A percentile compares a stretch with the other conserved stretches of the same genome.
These are phyloP conservation scores for Myrmecobius fasciatus DNA, from an alignment of 2,113 vertebrate genomes.

Conservation along the genomic window DNA sequence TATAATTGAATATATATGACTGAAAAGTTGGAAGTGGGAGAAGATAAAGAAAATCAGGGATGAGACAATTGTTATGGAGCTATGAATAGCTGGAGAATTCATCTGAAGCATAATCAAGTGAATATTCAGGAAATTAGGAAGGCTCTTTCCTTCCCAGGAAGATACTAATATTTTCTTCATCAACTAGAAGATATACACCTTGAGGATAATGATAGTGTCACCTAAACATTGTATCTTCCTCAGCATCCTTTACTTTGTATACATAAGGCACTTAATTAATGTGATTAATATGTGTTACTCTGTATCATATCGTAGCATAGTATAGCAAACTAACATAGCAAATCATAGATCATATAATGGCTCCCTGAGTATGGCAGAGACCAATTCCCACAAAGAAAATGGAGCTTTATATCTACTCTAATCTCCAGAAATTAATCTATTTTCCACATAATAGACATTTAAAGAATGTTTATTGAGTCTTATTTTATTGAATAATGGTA, in stretches of 20 bases:
- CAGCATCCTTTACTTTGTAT: background rate
- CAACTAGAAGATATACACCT: background rate
- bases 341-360: background rate
- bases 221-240: background rate
- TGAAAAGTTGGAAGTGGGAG: background rate
- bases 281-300: background rate
- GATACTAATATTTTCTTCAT: background rate
- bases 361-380: background rate
- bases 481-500: background rate
- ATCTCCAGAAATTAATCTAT: background rate
- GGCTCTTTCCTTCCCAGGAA: background rate
- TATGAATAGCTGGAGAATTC: background rate
- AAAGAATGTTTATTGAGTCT: background rate
- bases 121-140: background rate
- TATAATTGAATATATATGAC: background rate
- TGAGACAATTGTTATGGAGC: background rate
- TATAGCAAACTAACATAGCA: background rate
- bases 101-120: background rate
- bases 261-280: background rate
- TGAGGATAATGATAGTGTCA: background rate
- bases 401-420: background rate
- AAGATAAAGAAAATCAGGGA: background rate
- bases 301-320: background rate
- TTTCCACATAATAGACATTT: background rate
- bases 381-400: background rate